phyloP scores from a whole-genome alignment of 1,140 invertebrate species.

The Leptinotarsa texana region DNA sequence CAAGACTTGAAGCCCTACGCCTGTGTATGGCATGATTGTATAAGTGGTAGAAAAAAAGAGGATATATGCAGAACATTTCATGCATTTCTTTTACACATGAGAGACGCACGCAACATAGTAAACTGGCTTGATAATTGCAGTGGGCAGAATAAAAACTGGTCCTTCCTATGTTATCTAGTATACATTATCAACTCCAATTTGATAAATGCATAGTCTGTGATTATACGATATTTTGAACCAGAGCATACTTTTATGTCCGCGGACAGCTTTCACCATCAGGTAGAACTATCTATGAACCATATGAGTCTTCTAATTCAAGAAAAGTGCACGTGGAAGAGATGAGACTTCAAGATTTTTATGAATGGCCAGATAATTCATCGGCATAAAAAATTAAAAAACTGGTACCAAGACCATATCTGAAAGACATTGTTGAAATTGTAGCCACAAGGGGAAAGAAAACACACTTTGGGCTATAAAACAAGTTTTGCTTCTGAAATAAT shows the following conservation, averaged over 20 bases:
- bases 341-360: not conserved
- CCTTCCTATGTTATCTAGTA: not conserved
- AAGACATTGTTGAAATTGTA: no score
- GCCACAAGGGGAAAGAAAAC: no score
- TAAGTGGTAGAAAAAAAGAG: slow-evolving; percentile 29
- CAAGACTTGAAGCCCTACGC: slow-evolving; percentile 14
- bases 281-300: not conserved
- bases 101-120: not conserved
- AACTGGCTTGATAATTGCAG: not conserved
- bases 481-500: not conserved
- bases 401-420: no score
- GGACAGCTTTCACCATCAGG: not conserved
- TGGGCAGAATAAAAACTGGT: not conserved
- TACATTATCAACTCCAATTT: not conserved
- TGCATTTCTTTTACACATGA: not conserved
- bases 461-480: no score
- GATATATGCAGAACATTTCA: slow-evolving; percentile 37
- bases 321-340: not conserved
- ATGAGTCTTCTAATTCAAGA: not conserved
- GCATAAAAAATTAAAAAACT: not conserved
- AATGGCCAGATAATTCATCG: not conserved
- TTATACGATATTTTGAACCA: not conserved
- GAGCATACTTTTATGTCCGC: no score
- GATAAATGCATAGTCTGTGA: not conserved
- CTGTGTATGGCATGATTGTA: slow-evolving; percentile 42